A percentile compares a stretch with the other conserved stretches of the same genome.
Evolutionary conservation across 2,888 invertebrate genomes (phyloP).

Genomic region (Limnephilus marmoratus): DNA sequence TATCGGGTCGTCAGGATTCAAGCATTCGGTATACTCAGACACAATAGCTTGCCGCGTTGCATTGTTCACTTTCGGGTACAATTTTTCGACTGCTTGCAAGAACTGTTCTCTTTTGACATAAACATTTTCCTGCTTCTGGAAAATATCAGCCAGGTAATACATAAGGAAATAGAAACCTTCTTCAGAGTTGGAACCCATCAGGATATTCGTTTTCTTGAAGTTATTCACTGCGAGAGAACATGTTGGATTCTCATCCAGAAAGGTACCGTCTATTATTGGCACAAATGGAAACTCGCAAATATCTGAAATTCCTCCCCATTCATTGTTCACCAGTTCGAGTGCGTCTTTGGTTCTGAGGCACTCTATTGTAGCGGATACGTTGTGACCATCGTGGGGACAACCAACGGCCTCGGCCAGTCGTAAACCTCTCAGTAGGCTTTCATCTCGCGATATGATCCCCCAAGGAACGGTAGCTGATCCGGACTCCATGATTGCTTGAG

Average conservation of each 20-base stretch:
- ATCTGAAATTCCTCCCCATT: constrained; percentile 87
- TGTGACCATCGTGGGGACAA: constrained; percentile 85
- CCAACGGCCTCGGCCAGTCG: constrained; percentile 89
- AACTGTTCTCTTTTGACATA: constrained; percentile 89
- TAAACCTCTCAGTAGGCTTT: constrained; percentile 83
- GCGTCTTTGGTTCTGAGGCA: constrained; percentile 87
- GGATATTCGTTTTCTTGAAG: constrained; percentile 94
- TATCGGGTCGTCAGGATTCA: constrained; percentile 89
- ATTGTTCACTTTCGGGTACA: constrained; percentile 90
- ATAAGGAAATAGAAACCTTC: constrained; percentile 97
- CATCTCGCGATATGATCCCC: constrained; percentile 92
- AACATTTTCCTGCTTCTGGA: constrained; percentile 90
- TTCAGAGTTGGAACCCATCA: constrained; percentile 96
- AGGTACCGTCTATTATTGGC: constrained; percentile 95
- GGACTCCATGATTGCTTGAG: constrained; percentile 94
- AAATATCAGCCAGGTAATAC: constrained; percentile 91
- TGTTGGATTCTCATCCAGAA: constrained; percentile 90
- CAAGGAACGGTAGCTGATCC: constrained; percentile 95
- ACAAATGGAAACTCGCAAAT: constrained; percentile 96
- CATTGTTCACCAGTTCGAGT: constrained; percentile 86
- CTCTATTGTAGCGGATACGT: constrained; percentile 83
- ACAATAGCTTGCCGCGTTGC: constrained; percentile 91
- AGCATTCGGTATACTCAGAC: constrained; percentile 95
- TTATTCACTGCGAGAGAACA: constrained; percentile 86
- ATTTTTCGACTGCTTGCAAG: constrained; percentile 85